A percentile compares a stretch with the other conserved stretches of the same genome.
phyloP scores from a whole-genome alignment of 1,140 invertebrate species.

The Habropoda laboriosa region DNA sequence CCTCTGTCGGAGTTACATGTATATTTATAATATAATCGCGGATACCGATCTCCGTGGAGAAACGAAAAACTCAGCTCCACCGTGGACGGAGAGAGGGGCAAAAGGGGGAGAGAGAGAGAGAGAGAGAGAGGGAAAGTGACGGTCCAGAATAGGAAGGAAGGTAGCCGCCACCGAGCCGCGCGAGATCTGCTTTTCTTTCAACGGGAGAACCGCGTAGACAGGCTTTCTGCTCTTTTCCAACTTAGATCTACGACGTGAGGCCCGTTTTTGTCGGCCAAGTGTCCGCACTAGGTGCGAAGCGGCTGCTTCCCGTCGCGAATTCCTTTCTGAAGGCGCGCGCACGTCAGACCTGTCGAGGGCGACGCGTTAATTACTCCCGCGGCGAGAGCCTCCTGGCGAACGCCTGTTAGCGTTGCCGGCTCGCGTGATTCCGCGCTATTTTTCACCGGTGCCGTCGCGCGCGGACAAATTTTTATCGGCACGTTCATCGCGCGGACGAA shows the following conservation, averaged over 20 bases:
- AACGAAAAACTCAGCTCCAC: slow-evolving; percentile 64
- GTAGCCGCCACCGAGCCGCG: not conserved
- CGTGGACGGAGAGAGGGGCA: slow-evolving; percentile 55
- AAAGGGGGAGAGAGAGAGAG: slow-evolving; percentile 51
- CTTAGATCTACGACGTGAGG: not conserved
- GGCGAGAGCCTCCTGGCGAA: slow-evolving; percentile 30
- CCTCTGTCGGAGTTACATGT: slow-evolving; percentile 65
- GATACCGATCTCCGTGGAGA: slow-evolving; percentile 70
- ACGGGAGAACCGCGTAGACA: not conserved
- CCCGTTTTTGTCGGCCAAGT: slow-evolving; percentile 32
- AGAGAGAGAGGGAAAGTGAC: slow-evolving; percentile 14
- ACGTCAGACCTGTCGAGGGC: slow-evolving; percentile 61
- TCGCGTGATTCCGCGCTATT: slow-evolving; percentile 58
- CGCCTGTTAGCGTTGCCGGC: slow-evolving; percentile 7
- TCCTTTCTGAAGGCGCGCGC: slow-evolving; percentile 57
- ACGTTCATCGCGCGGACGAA: not conserved
- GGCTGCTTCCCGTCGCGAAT: slow-evolving; percentile 62
- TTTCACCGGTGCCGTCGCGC: not conserved
- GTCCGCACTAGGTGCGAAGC: slow-evolving; percentile 59
- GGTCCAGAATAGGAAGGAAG: not conserved
- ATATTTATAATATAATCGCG: slow-evolving; percentile 75
- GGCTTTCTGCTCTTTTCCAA: slow-evolving; percentile 34
- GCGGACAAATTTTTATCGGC: slow-evolving; percentile 39
- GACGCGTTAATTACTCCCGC: slow-evolving; percentile 64
- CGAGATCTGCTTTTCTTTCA: slow-evolving; percentile 49